Base-by-base conservation (phyloP, 2,888 invertebrate species). In the Marronus borbonicus region DNA sequence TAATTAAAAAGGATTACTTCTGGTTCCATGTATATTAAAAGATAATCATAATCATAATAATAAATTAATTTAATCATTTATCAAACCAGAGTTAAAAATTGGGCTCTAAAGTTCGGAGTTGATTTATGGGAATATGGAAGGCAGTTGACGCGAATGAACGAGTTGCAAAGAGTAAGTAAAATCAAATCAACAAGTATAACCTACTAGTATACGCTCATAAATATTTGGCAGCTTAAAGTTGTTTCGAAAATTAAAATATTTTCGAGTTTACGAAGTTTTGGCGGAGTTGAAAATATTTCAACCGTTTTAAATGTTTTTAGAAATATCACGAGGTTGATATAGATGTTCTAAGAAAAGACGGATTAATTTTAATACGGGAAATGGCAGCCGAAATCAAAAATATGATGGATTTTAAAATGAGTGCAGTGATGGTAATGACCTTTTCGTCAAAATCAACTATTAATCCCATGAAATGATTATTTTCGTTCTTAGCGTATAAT, bases 351-450 rank as follows among this genome's bases (percentile, higher is more conserved):
- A 92, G 95, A 81, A 96, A 96, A 87, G 97, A 97, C 86, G 96
- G 97, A 8, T 90, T 96, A 81, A 91, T 96, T 80, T 90, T 97
- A 83, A 94, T 97, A 79, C 92, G 96, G 68, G 96, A 97, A 88
- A 94, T 97, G 91, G 96, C 96, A 12, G 92, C 93, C 0, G 97
- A 97, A 89, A 96, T 98, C 76, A 96, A 97, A 89, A 96, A 96
- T 88, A 96, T 97, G 92, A 95, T 97, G 94, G 96, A 96, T 87
- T 96, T 96, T 89, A 96, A 97, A 90, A 95, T 94, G 89, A 95
- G 95, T 87, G 95, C 97, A 44, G 96, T 97, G 76, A 95, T 96
- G 95, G 97, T 97, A 89, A 93, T 44, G 12, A 55, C n/a, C 10
- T 17, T 62, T 70, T 36, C 5, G 5, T 55, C 8, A 64, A 1